These are phyloP conservation scores for Loripinus fragilis DNA, from an alignment of 2,888 invertebrate genomes.

Conservation along the genomic window DNA sequence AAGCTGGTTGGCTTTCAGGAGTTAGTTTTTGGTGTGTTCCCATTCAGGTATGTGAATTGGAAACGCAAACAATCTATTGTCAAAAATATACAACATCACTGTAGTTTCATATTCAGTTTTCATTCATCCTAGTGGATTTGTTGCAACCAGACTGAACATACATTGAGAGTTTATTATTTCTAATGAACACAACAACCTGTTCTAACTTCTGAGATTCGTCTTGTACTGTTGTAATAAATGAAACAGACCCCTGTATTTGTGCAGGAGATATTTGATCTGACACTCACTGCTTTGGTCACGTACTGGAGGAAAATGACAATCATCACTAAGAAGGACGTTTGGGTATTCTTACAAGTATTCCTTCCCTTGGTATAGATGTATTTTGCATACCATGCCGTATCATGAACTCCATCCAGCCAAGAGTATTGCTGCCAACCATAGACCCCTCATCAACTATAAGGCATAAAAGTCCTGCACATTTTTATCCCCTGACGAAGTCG, in stretches of 20 bases:
- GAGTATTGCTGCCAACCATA: constrained; percentile 47
- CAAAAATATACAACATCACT: constrained; percentile 12
- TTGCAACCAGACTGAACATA: too few relatives aligned
- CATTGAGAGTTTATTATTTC: neutral
- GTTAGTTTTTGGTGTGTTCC: constrained; percentile 28
- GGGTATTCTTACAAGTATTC: constrained; percentile 57
- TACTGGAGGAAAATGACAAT: constrained; percentile 59
- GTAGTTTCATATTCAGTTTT: neutral
- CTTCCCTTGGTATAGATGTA: constrained; percentile 39
- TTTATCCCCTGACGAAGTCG: too few relatives aligned
- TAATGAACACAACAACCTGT: neutral
- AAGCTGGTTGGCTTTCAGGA: neutral
- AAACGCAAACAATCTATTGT: constrained; percentile 38
- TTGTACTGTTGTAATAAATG: constrained; percentile 40
- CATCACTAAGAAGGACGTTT: constrained; percentile 35
- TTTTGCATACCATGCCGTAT: constrained; percentile 36
- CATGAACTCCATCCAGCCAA: constrained; percentile 52
- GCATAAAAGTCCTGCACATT: constrained; percentile 39
- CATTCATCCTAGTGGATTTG: neutral
- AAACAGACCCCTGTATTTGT: constrained; percentile 42
- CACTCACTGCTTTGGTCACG: constrained; percentile 44
- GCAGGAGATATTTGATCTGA: neutral
- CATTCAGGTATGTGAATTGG: constrained; percentile 41
- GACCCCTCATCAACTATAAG: constrained; percentile 45
- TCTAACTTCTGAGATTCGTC: constrained; percentile 28